Base-by-base conservation (phyloP, 2,113 vertebrate species). In the Salvelinus fontinalis region DNA sequence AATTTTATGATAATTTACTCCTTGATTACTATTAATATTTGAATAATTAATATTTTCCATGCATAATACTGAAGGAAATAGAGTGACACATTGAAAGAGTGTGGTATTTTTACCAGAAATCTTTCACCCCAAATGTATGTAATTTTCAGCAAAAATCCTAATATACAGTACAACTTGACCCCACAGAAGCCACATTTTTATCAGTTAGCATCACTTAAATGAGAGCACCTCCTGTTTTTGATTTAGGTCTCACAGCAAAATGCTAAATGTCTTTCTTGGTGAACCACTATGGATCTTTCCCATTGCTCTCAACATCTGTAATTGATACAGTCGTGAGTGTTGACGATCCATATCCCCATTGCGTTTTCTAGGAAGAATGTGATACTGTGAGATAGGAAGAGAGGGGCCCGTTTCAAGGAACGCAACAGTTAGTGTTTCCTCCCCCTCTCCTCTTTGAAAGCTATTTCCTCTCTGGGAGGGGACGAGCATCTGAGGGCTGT, bases 341-440 rank as follows among this genome's bases (percentile, higher is more conserved):
- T 54, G 48, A 26, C 11, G 2, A 16, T 51, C 24, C 69, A 14
- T 16, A 13, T 49, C 9, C 69, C 44, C 24, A 24, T 49, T 51
- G 44, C 22, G 12, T 49, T 71, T 71, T 27, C 49, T 29, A 71
- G 70, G 49, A 29, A 71, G 70, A 71, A 71, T 57, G 49, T 12
- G 51, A 71, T 57, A 31, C 14, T 26, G 27, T 14, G 24, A 11
- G 70, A 44, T 39, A 69, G 14, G 16, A 54, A 69, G 18, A 69
- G 9, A 22, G 1, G 9, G 29, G n/a, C 14, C 31, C 11, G 34
- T 69, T n/a, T 69, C 18, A 39, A 20, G 59, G n/a, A 62, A 62
- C 0, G n/a, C 20, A 22, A 62, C 18, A 62, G 18, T 8, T 62
- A 62, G 5, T 39, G 67, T 4, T 8, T 39, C 13, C 29, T 8